A percentile compares a stretch with the other conserved stretches of the same genome.
phyloP scores from a whole-genome alignment of 2,113 vertebrate species.

The Apodemus sylvaticus region DNA sequence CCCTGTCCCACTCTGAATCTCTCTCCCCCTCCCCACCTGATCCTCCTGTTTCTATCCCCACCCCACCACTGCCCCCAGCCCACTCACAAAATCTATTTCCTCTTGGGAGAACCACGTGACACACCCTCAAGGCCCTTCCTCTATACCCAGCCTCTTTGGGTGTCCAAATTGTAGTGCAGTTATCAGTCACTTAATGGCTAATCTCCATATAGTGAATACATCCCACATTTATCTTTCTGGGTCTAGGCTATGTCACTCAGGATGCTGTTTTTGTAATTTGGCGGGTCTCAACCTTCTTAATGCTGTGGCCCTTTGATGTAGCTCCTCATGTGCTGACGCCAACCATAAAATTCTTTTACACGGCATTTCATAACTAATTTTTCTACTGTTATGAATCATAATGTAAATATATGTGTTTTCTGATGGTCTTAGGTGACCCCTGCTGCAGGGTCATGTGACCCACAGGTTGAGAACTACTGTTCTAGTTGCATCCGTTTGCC shows the following conservation, averaged over 20 bases:
- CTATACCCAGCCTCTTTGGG: not conserved
- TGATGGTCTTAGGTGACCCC: not conserved
- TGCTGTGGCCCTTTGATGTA: not conserved
- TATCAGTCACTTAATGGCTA: not conserved
- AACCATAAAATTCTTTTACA: not conserved
- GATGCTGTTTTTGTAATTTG: not conserved
- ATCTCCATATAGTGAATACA: not conserved
- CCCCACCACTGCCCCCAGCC: not conserved
- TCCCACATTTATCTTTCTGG: not conserved
- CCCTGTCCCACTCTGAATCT: not conserved
- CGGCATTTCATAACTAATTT: not conserved
- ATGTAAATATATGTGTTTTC: not conserved
- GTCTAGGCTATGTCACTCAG: not conserved
- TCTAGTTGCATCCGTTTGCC: not conserved
- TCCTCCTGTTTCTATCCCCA: no score
- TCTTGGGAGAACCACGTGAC: not conserved
- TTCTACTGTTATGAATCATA: not conserved
- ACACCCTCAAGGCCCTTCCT: no score
- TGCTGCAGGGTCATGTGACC: not conserved
- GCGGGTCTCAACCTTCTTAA: not conserved
- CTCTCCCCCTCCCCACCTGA: not conserved
- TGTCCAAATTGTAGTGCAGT: not conserved
- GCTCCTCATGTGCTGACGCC: not conserved
- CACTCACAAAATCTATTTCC: not conserved
- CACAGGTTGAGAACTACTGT: not conserved